Conservation (phyloP, 30 jellyfish, hydroid and myxozoan species). For the Hydra vulgaris region DNA sequence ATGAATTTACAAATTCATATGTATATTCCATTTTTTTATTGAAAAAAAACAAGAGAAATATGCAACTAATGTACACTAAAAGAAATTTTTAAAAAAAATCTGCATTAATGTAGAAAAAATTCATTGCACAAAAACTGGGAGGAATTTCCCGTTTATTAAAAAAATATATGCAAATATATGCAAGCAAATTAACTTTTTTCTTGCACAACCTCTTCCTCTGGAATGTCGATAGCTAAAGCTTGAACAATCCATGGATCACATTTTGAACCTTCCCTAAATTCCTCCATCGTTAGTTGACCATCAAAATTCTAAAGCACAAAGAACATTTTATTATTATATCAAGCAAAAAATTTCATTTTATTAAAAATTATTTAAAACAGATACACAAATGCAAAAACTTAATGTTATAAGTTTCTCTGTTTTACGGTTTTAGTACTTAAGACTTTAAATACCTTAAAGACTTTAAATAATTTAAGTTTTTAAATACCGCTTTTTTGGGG, state of each 20-base stretch:
- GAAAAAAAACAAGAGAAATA: not conserved
- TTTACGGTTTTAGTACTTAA: too few relatives aligned
- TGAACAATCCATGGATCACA: slow-evolving; percentile 98
- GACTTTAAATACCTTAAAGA: too few relatives aligned
- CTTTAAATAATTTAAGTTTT: too few relatives aligned
- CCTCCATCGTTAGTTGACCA: slow-evolving; percentile 93
- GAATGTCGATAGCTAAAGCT: slow-evolving; percentile 90
- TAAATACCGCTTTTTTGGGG: too few relatives aligned
- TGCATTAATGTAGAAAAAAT: not conserved
- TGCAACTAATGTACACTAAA: not conserved
- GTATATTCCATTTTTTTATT: too few relatives aligned
- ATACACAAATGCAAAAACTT: too few relatives aligned
- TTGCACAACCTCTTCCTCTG: slow-evolving; percentile 71
- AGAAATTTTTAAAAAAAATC: not conserved
- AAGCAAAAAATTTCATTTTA: too few relatives aligned
- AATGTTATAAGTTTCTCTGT: too few relatives aligned
- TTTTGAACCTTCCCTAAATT: slow-evolving; percentile 89
- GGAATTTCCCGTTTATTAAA: not conserved
- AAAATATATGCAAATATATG: not conserved
- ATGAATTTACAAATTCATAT: too few relatives aligned
- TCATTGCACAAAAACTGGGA: not conserved
- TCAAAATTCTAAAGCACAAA: slow-evolving; percentile 54
- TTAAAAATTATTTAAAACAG: not conserved
- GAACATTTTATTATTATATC: too few relatives aligned
- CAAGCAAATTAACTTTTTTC: slow-evolving; percentile 12